These are phyloP conservation scores for Drepana falcataria DNA, from an alignment of 2,888 invertebrate species.

Conservation along the genomic window DNA sequence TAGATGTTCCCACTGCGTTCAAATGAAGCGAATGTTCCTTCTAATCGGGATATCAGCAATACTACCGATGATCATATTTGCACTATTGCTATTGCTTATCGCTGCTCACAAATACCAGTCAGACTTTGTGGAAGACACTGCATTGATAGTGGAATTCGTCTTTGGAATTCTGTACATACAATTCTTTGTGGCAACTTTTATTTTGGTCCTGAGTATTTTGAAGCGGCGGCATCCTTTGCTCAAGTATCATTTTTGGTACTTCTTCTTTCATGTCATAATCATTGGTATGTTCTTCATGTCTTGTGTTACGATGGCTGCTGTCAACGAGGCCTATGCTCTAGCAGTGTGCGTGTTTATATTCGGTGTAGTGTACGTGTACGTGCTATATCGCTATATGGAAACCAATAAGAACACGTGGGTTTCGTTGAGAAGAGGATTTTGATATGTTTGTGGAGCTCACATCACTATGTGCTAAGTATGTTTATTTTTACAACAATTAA, in stretches of 20 bases:
- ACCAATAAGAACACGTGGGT: constrained; percentile 27
- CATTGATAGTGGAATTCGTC: constrained; percentile 41
- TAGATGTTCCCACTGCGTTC: constrained; percentile 40
- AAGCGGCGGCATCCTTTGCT: constrained; percentile 34
- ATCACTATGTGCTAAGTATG: too few species aligned
- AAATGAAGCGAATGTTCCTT: constrained; percentile 39
- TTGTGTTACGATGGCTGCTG: constrained; percentile 34
- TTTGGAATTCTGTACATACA: constrained; percentile 49
- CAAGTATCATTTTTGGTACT: constrained; percentile 48
- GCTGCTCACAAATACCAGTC: constrained; percentile 23
- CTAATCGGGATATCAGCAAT: constrained; percentile 50
- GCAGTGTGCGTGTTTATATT: constrained; percentile 24
- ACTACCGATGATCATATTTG: constrained; percentile 48
- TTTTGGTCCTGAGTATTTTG: constrained; percentile 41
- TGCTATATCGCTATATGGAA: constrained; percentile 32
- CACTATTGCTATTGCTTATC: constrained; percentile 35
- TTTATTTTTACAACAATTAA: too few species aligned
- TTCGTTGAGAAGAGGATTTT: constrained; percentile 34
- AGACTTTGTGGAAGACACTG: constrained; percentile 24
- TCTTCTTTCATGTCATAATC: constrained; percentile 38
- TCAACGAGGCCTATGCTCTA: constrained; percentile 30
- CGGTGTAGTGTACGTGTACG: constrained; percentile 35
- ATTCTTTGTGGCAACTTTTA: constrained; percentile 44
- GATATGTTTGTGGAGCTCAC: constrained; percentile 11
- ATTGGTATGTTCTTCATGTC: constrained; percentile 37